Base-by-base conservation (phyloP, 2,888 invertebrate species). In the Petrolisthes manimaculis region DNA sequence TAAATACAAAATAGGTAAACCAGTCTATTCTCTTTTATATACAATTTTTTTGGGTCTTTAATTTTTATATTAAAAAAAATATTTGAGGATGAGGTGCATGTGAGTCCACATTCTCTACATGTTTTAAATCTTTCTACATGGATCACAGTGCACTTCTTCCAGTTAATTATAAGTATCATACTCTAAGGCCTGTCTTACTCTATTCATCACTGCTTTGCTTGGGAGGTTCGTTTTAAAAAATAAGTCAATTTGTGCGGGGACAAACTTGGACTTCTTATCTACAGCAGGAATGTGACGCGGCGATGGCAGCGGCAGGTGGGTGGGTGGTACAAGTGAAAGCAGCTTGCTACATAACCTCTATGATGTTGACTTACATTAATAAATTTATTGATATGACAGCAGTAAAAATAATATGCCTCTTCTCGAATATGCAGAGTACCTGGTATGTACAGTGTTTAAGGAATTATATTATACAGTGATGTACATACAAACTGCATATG, bases 341-440 rank as follows among this genome's bases (percentile, higher is more conserved):
- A 55, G 74, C n/a, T 56, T 71, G 75, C 61, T 86, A 81, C 54
- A 78, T 77, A 85, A 18, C 78, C 18, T 86, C 80, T 81, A 86
- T 37, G 55, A 51, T 54, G 51, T 51, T 79, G 54, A 53, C 53
- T 81, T 75, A 74, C 21, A 21, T 55, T 74, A 74, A 54, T 75
- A 75, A n/a, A 53, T 83, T 74, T 84, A 75, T 24, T 84, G 84
- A 84, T 78, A 84, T 84, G 77, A 84, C 67, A 86, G 71, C 74
- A 81, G 75, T 81, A 86, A 86, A 86, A 86, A 86, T 81, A 81
- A 81, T 74, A 74, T 86, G 81, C 75, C 86, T 86, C 86, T 86
- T 80, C n/a, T 71, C 21, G 80, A 86, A 56, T 81, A 86, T 86
- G 86, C 81, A 86, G 86, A 37, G 86, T 79, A 79, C 81, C 74